A percentile compares a stretch with the other conserved stretches of the same genome.
These are phyloP conservation scores for Trichonephila clavata DNA, from an alignment of 1,140 invertebrate genomes.

Conservation along the genomic window DNA sequence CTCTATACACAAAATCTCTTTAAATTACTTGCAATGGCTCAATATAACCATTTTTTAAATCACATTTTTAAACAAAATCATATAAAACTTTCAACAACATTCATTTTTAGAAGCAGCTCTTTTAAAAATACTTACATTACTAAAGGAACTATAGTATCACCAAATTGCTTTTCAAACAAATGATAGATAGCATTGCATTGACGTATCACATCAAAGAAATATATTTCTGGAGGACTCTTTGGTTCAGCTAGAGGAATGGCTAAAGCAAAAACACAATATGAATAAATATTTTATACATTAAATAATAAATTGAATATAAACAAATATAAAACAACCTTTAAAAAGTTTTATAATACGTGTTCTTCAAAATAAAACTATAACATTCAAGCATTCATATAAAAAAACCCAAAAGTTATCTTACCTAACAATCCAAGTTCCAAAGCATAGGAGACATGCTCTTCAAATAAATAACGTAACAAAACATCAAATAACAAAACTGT, in stretches of 20 bases:
- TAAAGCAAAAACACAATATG: neutral
- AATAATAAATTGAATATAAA: neutral
- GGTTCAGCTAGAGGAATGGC: slow-evolving; percentile 93
- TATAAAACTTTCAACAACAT: too few relatives aligned
- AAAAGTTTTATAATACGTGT: too few relatives aligned
- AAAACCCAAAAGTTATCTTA: slow-evolving; percentile 69
- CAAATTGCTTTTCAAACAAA: slow-evolving; percentile 96
- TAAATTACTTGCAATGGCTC: too few relatives aligned
- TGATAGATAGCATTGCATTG: slow-evolving; percentile 98
- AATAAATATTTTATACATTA: neutral
- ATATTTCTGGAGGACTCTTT: slow-evolving; percentile 89
- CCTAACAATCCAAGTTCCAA: slow-evolving; percentile 93
- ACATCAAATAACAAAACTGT: slow-evolving; percentile 93
- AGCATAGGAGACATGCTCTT: slow-evolving; percentile 98
- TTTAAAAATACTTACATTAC: slow-evolving; percentile 86
- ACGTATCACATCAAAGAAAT: slow-evolving; percentile 96
- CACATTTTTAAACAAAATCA: too few relatives aligned
- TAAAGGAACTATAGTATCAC: slow-evolving; percentile 93
- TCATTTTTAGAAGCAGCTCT: too few relatives aligned
- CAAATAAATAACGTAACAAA: slow-evolving; percentile 91
- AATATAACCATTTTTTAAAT: too few relatives aligned
- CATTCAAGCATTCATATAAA: neutral
- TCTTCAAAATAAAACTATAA: neutral
- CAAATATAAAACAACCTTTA: too few relatives aligned
- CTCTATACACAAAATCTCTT: too few relatives aligned